Conservation (phyloP, 2,797 vertebrate genomes). For the Acipenser ruthenus region DNA sequence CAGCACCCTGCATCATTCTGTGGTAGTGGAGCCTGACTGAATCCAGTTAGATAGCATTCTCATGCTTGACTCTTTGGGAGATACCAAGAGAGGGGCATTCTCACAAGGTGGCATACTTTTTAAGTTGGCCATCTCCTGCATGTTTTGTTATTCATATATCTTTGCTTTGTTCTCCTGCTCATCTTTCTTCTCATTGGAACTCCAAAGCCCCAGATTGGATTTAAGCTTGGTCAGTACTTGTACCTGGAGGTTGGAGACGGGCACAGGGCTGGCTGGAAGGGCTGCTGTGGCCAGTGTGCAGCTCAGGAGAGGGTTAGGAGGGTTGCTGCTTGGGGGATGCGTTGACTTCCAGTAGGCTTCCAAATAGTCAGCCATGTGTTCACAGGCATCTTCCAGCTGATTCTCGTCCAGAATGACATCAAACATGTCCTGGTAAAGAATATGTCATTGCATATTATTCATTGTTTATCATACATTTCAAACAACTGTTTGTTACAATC, state of each 20-base stretch:
- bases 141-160: too few species aligned
- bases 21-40: too few species aligned
- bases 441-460: not conserved
- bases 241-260: slow-evolving; percentile 65
- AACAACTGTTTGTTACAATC: too few species aligned
- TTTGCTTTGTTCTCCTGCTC: too few species aligned
- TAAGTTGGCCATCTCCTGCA: too few species aligned
- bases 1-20: too few species aligned
- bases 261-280: slow-evolving; percentile 69
- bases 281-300: slow-evolving; percentile 80
- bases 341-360: slow-evolving; percentile 97
- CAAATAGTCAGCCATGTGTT: slow-evolving; percentile 93
- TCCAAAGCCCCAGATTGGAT: slow-evolving; percentile 9
- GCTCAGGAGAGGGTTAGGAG: slow-evolving; percentile 73
- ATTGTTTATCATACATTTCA: too few species aligned
- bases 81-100: too few species aligned
- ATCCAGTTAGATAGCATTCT: too few species aligned
- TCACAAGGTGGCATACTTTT: too few species aligned
- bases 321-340: slow-evolving; percentile 79
- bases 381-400: slow-evolving; percentile 93
- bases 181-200: too few species aligned
- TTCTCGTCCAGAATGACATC: slow-evolving; percentile 97
- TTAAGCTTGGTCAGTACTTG: slow-evolving; percentile 33
- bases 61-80: too few species aligned
- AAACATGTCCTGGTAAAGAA: slow-evolving; percentile 77